phyloP scores from a whole-genome alignment of 2,797 vertebrate genomes.

The Pangasius macronema region DNA sequence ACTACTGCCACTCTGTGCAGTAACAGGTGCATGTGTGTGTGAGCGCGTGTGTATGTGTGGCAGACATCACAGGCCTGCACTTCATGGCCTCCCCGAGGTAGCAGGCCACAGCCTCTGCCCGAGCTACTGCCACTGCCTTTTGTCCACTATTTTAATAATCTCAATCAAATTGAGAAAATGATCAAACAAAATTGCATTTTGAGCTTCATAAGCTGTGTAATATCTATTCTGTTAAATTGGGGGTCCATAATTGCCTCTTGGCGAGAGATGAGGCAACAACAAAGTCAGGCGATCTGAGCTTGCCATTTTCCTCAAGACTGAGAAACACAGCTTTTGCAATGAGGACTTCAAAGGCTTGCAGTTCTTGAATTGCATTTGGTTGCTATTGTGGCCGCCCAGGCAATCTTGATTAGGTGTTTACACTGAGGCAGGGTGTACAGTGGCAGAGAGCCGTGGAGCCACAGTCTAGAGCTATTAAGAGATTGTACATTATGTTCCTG shows the following conservation, averaged over 20 bases:
- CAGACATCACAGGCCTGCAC: slow-evolving; percentile 79
- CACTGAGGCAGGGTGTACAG: slow-evolving; percentile 94
- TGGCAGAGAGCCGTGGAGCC: slow-evolving; percentile 92
- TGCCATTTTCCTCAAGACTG: slow-evolving; percentile 94
- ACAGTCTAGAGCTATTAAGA: slow-evolving; percentile 99
- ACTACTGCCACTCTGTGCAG: slow-evolving; percentile 45
- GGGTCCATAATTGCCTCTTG: slow-evolving; percentile 95
- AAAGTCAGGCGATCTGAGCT: slow-evolving; percentile 95
- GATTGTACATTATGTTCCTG: slow-evolving; percentile 99
- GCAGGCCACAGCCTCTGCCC: slow-evolving; percentile 84
- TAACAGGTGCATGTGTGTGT: slow-evolving; percentile 56
- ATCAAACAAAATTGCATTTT: slow-evolving; percentile 95
- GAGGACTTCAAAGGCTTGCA: slow-evolving; percentile 96
- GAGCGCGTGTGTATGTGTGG: slow-evolving; percentile 35
- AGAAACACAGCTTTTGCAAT: slow-evolving; percentile 95
- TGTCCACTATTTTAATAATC: slow-evolving; percentile 93
- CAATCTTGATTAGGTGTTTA: slow-evolving; percentile 99
- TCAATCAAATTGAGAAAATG: slow-evolving; percentile 98
- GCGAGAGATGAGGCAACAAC: slow-evolving; percentile 91
- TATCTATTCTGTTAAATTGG: slow-evolving; percentile 98
- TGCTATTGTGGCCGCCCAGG: slow-evolving; percentile 95
- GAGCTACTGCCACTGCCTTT: slow-evolving; percentile 73
- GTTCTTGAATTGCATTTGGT: slow-evolving; percentile 99
- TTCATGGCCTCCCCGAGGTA: slow-evolving; percentile 82
- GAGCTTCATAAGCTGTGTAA: slow-evolving; percentile 98